Evolutionary conservation across 2,888 invertebrate species (phyloP), one percentile per base, ranked within the genome.

Genomic region (Ochlodes sylvanus): DNA sequence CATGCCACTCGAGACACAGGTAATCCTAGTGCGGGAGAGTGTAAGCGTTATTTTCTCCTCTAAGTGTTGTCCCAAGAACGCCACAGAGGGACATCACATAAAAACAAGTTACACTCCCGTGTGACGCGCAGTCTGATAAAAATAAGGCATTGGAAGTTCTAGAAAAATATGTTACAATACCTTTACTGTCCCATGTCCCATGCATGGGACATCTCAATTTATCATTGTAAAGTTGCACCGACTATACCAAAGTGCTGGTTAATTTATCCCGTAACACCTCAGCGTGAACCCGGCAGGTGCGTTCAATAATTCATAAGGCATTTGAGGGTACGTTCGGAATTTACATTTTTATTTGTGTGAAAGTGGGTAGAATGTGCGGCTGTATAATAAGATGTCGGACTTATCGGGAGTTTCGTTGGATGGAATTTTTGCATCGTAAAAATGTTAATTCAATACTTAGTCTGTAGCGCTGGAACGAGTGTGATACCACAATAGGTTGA

Each of bases 301-400:
- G 27, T 62, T 69, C 27, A 65, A 69, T 69, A 69, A 69, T 69
- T 69, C 65, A 69, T 69, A 66, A 65, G 65, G 61, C n/a, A 32
- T 55, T 69, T 41, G 42, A 50, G 69, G 65, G 52, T 21, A 32
- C 15, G 44, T 50, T 55, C 57, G 52, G 52, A 52, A 66, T 69
- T 69, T 69, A 58, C 69, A 69, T 69, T 69, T 69, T 69, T 66
- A 69, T 69, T 62, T 55, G 61, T 54, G 65, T 58, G 52, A 61
- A 61, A 56, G 54, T 42, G 47, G 44, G 54, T 42, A 34, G 42
- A 58, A 65, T 57, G 65, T 54, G 54, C 32, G 54, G 54, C 9
- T 27, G 54, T 54, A 54, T 54, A 54, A 54, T 54, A 27, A 54
- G 54, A 54, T 54, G 54, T 54, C 32, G 54, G 54, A 54, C 54